Base-by-base conservation (phyloP, 2,888 invertebrate genomes). In the Mimas tiliae region DNA sequence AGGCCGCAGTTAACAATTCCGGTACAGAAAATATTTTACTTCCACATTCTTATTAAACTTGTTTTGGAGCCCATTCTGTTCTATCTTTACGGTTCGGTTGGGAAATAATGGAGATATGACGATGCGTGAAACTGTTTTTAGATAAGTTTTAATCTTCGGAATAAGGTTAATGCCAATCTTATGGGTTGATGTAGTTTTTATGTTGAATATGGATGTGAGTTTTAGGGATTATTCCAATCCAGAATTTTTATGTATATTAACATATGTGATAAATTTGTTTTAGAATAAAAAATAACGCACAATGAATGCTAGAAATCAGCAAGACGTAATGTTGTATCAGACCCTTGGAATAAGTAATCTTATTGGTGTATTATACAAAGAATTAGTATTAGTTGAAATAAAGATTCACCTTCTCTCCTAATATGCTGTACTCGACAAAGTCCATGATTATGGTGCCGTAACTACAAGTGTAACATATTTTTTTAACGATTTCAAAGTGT, bases 41-140 rank as follows among this genome's bases (percentile, higher is more conserved):
- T 93, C 93, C 91, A 93, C 90, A 89, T 89, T 86, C 89, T 88
- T 91, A 92, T 90, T 91, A 92, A 91, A 91, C 88, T 86, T 87
- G 88, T 88, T 91, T 83, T 86, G 86, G 80, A 89, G 84, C 82
- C 81, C 83, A 85, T 83, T 89, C 83, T 87, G 85, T 85, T 87
- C 81, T 87, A 83, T 85, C 79, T 85, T 84, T 74, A 86, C 80
- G 83, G 79, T 68, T 79, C 76, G 77, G 34, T 77, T 79, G 68
- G 65, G 77, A 69, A 75, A 75, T 81, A 82, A 47, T 76, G 68
- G 83, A 84, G 91, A 91, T 79, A 80, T 11, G 50, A 50, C 50
- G 50, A 16, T 34, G 14, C 38, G 48, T 38, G 47, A 48, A 65
- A 64, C 1, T 52, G 19, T 19, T 42, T 64, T 52, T 64, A 50